Evolutionary conservation across 2,888 invertebrate species (phyloP), one percentile per base, ranked within the genome.

Genomic region (Drosophila emarginata): DNA sequence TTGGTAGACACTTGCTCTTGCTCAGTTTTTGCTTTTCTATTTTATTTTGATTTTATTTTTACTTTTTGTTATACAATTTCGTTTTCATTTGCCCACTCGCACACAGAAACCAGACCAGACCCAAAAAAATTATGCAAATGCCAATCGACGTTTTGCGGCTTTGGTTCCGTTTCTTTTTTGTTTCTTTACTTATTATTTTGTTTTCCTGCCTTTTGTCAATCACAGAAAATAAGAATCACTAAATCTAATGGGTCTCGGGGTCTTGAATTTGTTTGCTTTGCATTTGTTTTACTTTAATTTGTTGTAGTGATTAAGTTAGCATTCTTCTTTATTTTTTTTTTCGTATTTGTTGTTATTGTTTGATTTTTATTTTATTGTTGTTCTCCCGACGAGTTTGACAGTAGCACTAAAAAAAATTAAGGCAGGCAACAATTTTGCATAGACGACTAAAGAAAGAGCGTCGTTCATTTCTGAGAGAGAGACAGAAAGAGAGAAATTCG

Each of bases 371-470:
- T 51, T 74, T 73, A 73, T 79, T 87, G 85, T 75, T 67, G 77
- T 39, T 61, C 52, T 67, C 77, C 54, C 78, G 74, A 59, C 60
- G 77, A 77, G 79, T 79, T 79, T 77, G 79, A 79, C 74, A 74
- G 74, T 39, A 69, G 63, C 67, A 77, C 77, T 78, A 65, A 78
- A 59, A 45, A 53, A 53, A 52, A 52, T 18, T 32, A 64, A 65
- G 56, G 15, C 28, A 65, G 54, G 15, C 28, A 59, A 26, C n/a
- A 39, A 37, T 37, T 37, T 32, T 6, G 54, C 60, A 58, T 60
- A 52, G 39, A 56, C 60, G 53, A 6, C 28, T 26, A 18, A 37
- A 58, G 60, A 58, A 62, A 51, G 39, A 26, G 57, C 50, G 58
- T 23, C 5, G 28, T 28, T 6, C 5, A 28, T 5, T 28, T 4